These are phyloP conservation scores for Mimumesa dahlbomi DNA, from an alignment of 2,888 invertebrate genomes.

Conservation along the genomic window DNA sequence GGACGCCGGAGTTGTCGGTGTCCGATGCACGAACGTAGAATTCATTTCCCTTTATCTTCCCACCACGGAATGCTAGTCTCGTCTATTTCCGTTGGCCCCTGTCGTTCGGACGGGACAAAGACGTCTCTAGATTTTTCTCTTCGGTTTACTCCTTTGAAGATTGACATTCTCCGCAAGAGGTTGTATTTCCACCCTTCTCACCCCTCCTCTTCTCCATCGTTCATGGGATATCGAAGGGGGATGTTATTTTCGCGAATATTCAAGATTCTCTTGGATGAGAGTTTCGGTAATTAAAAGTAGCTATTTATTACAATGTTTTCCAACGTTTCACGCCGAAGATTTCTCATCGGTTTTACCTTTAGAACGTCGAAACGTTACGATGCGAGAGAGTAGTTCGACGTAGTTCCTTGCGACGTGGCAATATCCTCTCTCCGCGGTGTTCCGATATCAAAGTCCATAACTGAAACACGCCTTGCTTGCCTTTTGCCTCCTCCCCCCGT, in stretches of 20 bases:
- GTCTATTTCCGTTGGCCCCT: neutral
- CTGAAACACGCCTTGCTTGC: conserved; percentile 13
- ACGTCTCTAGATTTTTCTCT: neutral
- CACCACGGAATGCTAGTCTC: neutral
- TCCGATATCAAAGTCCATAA: conserved; percentile 50
- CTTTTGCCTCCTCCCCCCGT: conserved; percentile 3
- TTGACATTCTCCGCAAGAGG: too few species aligned
- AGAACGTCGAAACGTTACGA: conserved; percentile 55
- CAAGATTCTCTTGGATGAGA: too few species aligned
- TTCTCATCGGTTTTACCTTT: conserved; percentile 39
- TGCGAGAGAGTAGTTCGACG: conserved; percentile 46
- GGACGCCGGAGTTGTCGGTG: conserved; percentile 28
- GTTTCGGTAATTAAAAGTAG: too few species aligned
- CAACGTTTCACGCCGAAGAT: too few species aligned
- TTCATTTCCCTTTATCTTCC: conserved; percentile 2
- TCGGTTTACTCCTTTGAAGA: too few species aligned
- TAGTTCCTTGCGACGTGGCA: conserved; percentile 44
- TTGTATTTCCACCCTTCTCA: too few species aligned
- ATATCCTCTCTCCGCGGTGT: conserved; percentile 48
- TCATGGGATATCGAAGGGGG: too few species aligned
- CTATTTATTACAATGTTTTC: too few species aligned
- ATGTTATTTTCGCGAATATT: too few species aligned
- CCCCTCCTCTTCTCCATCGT: too few species aligned
- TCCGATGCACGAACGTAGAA: conserved; percentile 1
- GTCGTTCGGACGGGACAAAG: neutral